Evolutionary conservation across 2,888 invertebrate genomes (phyloP).

Genomic region (Ormia ochracea): DNA sequence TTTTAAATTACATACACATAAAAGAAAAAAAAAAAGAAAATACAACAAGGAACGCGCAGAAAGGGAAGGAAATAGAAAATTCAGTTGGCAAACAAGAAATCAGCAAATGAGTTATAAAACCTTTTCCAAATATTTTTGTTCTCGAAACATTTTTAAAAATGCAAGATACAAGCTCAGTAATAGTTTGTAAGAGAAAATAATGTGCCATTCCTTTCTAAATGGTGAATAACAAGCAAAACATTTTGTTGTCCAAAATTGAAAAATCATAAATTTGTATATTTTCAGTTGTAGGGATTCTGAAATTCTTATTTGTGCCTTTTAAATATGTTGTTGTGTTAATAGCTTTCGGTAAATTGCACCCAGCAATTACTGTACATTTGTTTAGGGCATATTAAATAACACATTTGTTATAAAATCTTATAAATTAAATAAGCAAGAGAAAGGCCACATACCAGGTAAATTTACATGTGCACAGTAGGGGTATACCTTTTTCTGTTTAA

Average conservation of each 20-base stretch:
- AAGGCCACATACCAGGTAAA: not conserved
- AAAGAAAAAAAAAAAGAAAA: no score
- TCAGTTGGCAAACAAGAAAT: not conserved
- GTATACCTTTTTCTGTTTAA: not conserved
- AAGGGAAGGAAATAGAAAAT: no score
- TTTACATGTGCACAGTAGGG: not conserved
- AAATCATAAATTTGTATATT: no score
- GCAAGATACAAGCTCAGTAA: not conserved
- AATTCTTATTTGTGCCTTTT: no score
- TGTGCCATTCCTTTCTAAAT: not conserved
- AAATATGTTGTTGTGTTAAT: not conserved
- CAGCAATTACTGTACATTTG: slow-evolving; percentile 2
- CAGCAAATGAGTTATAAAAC: slow-evolving; percentile 12
- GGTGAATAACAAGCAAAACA: not conserved
- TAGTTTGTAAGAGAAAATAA: not conserved
- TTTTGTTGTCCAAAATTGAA: no score
- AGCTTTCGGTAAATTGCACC: not conserved
- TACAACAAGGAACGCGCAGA: no score
- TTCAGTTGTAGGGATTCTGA: no score
- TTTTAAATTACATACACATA: not conserved
- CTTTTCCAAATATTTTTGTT: slow-evolving; percentile 3
- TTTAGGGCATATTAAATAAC: not conserved
- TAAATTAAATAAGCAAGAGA: not conserved
- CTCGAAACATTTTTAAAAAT: slow-evolving; percentile 3
- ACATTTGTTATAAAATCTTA: not conserved